Evolutionary conservation across 2,888 invertebrate genomes (phyloP).

Genomic region (Axea sp.): DNA sequence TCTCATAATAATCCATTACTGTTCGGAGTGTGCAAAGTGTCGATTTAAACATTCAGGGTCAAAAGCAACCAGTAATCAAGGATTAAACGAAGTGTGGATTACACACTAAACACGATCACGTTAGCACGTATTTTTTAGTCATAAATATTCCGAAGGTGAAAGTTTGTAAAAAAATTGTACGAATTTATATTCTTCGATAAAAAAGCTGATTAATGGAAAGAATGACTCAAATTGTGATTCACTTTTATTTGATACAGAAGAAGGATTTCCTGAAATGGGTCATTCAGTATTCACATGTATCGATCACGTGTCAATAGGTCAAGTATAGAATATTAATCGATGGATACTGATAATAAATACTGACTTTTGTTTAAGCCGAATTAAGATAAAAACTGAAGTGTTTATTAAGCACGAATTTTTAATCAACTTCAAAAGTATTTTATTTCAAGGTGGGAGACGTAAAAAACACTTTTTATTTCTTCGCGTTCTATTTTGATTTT

Average conservation of each 20-base stretch:
- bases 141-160: conserved; percentile 23
- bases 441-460: no score
- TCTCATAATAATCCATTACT: no score
- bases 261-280: conserved; percentile 50
- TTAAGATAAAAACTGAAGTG: no score
- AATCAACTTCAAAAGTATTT: no score
- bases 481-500: no score
- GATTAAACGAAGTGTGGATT: conserved; percentile 3
- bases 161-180: conserved; percentile 25
- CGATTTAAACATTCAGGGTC: not conserved
- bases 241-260: conserved; percentile 36
- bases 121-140: no score
- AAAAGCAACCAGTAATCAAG: conserved; percentile 5
- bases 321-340: conserved; percentile 49
- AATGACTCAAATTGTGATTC: conserved; percentile 31
- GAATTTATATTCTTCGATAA: no score
- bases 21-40: conserved; percentile 4
- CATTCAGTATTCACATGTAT: conserved; percentile 46
- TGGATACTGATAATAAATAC: conserved; percentile 46
- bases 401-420: no score
- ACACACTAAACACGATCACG: not conserved
- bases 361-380: conserved; percentile 14
- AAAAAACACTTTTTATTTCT: no score
- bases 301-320: conserved; percentile 58
- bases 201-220: conserved; percentile 38